Evolutionary conservation across 2,888 invertebrate species (phyloP), one percentile per base, ranked within the genome.

Genomic region (Dione juno): DNA sequence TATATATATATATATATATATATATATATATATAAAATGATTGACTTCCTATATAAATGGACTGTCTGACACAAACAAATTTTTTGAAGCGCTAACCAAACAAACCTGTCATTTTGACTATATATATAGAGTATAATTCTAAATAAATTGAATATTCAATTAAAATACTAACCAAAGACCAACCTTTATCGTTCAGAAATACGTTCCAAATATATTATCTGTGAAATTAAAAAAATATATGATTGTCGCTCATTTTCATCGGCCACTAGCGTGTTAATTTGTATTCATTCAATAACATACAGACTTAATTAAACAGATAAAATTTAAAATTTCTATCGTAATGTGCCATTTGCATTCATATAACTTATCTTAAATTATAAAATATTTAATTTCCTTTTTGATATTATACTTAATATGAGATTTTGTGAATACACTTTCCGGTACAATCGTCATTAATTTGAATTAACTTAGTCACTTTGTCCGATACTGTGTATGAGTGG

Each of bases 271-370:
- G 40, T 52, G 45, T 40, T 57, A 66, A 54, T 67, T 73, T 48
- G 53, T 41, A 69, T 67, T 64, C 64, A 66, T 52, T 59, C 61
- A 67, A 52, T 70, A 66, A 53, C 48, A 67, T 69, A 72, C 72
- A 65, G 74, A 72, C 74, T 74, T 72, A 70, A 75, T 75, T 72
- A 74, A 75, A 59, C 66, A 45, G 74, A 65, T 69, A 57, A 13
- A 35, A 67, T 67, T 64, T 65, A n/a, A 65, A 67, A 67, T 69
- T 67, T 72, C 61, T 72, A 67, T 65, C 50, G 50, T 41, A 67
- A 53, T 21, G 59, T 8, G n/a, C 64, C 66, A 73, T 75, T 76
- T 70, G 70, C 72, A 74, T 74, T 64, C 43, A 65, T 67, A 59
- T 69, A 64, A 71, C 65, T 71, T 66, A 73, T 74, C 70, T 68